Conservation (phyloP, 2,113 vertebrate species). For the Rhodinocichla rosea region DNA sequence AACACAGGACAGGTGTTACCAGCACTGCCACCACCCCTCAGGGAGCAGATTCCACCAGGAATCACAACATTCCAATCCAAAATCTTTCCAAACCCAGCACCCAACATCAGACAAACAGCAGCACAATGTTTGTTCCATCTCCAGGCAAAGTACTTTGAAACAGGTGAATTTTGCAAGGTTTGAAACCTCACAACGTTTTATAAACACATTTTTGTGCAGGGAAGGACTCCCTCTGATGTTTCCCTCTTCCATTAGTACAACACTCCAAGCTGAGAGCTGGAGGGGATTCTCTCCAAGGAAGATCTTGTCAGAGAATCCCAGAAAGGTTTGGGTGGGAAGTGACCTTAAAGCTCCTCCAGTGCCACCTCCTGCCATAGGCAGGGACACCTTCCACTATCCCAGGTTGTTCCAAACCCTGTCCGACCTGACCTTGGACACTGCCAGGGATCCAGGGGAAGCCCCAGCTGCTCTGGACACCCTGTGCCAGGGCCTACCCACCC, state of each 20-base stretch:
- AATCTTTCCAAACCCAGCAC: neutral
- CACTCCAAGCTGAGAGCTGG: neutral
- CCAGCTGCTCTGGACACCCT: neutral
- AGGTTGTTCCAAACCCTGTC: neutral
- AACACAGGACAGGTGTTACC: neutral
- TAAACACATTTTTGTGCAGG: neutral
- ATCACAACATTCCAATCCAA: neutral
- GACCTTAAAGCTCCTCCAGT: neutral
- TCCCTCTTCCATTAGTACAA: neutral
- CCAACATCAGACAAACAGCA: neutral
- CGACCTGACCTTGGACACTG: accelerated
- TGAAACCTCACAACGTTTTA: neutral
- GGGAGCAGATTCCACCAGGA: neutral
- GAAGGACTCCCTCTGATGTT: neutral
- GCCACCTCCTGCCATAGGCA: neutral
- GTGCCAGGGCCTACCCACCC: neutral
- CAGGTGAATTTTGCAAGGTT: neutral
- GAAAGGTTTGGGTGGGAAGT: neutral
- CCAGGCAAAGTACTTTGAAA: neutral
- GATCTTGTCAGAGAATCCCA: neutral
- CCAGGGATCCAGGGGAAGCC: neutral
- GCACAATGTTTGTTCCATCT: neutral
- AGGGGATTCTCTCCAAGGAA: neutral
- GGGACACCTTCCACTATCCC: neutral
- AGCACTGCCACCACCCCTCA: neutral